These are phyloP conservation scores for Nothocercus nigrocapillus DNA, from an alignment of 2,113 vertebrate genomes.

Conservation along the genomic window DNA sequence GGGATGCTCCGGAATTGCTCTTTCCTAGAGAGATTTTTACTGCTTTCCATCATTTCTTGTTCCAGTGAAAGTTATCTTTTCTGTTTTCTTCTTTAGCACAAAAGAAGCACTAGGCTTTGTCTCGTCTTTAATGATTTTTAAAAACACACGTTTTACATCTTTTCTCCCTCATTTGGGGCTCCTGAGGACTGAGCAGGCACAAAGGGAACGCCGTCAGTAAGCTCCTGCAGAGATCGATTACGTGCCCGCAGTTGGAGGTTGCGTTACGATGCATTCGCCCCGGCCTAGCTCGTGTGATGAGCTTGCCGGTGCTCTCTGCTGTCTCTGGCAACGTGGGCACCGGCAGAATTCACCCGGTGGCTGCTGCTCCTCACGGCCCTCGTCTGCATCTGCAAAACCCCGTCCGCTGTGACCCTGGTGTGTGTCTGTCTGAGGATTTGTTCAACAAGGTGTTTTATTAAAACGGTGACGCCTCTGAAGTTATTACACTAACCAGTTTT, in stretches of 20 bases:
- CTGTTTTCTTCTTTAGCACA: neutral
- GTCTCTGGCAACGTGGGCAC: conserved; percentile 54
- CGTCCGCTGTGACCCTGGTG: neutral
- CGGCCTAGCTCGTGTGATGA: conserved; percentile 60
- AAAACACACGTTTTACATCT: conserved; percentile 7
- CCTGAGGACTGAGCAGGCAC: conserved; percentile 47
- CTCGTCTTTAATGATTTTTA: neutral
- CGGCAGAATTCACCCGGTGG: conserved; percentile 33
- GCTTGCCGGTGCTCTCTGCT: conserved; percentile 43
- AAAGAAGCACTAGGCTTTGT: neutral
- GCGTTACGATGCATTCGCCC: conserved; percentile 61
- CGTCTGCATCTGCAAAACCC: conserved; percentile 18
- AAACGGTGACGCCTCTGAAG: neutral
- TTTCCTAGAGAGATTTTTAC: neutral
- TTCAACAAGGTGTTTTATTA: conserved; percentile 32
- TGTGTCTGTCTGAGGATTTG: neutral
- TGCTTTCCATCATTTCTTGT: neutral
- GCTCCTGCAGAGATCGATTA: conserved; percentile 64
- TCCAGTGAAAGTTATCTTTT: neutral
- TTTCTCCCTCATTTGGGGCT: neutral
- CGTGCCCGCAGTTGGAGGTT: conserved; percentile 70
- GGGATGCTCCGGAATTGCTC: neutral
- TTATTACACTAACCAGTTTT: neutral
- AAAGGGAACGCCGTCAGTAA: conserved; percentile 69
- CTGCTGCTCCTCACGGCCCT: neutral